A percentile compares a stretch with the other conserved stretches of the same genome.
Conservation (phyloP, 2,797 vertebrate genomes). For the Chelmon rostratus region DNA sequence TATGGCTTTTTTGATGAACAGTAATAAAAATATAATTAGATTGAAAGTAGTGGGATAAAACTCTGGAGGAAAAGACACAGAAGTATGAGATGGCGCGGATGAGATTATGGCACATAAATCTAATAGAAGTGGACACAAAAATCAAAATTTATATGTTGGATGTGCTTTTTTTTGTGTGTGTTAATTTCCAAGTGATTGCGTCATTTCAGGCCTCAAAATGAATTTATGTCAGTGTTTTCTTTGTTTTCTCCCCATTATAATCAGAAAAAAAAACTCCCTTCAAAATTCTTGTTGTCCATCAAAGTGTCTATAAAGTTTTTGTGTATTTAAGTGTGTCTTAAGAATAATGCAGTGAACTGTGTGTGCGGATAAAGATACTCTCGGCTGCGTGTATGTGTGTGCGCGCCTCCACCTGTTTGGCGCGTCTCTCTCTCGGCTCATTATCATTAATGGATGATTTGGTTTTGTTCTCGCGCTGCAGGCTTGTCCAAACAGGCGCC, state of each 20-base stretch:
- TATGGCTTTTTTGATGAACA: background rate
- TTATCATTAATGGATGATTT: constrained; percentile 71
- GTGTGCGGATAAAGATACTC: no score
- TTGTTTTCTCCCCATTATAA: background rate
- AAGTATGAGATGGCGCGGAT: background rate
- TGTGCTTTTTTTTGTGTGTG: background rate
- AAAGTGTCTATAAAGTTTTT: background rate
- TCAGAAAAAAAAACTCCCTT: background rate
- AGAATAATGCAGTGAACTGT: background rate
- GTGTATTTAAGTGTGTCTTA: background rate
- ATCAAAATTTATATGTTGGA: background rate
- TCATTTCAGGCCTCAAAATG: background rate
- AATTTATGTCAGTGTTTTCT: background rate
- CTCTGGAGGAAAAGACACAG: background rate
- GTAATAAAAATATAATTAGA: constrained; percentile 21
- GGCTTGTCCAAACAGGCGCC: constrained; percentile 88
- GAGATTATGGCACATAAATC: background rate
- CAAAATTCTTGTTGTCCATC: background rate
- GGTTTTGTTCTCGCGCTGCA: constrained; percentile 76
- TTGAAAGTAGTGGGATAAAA: background rate
- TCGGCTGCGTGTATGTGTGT: background rate
- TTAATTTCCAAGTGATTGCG: background rate
- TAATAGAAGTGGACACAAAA: background rate
- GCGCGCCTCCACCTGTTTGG: constrained; percentile 55
- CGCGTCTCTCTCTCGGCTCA: constrained; percentile 58